These are phyloP conservation scores for Malachius bipustulatus DNA, from an alignment of 2,888 invertebrate species.

Conservation along the genomic window DNA sequence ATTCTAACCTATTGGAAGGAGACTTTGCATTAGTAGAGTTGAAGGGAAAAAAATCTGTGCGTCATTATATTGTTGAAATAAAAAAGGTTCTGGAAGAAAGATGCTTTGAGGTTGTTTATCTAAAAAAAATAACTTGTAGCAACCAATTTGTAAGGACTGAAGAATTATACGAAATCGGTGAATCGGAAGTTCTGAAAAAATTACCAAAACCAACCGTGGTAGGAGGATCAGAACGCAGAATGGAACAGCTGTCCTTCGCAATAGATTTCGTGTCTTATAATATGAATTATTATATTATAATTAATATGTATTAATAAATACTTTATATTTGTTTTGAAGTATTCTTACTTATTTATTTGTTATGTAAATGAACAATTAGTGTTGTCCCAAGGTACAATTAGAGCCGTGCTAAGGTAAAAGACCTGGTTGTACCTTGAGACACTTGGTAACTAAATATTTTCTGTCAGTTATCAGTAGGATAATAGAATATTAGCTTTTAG, in stretches of 20 bases:
- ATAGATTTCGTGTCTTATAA: conserved; percentile 32
- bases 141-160: background rate
- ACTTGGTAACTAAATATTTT: too few species aligned
- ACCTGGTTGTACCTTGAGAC: too few species aligned
- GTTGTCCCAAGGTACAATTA: too few species aligned
- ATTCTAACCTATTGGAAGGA: background rate
- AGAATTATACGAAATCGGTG: background rate
- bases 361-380: too few species aligned
- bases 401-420: too few species aligned
- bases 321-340: too few species aligned
- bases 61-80: background rate
- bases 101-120: too few species aligned
- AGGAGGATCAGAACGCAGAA: conserved; percentile 1
- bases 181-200: background rate
- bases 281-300: conserved; percentile 39
- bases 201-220: background rate
- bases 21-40: background rate
- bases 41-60: background rate
- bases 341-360: too few species aligned
- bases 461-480: too few species aligned
- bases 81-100: background rate
- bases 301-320: too few species aligned
- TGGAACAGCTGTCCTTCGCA: background rate
- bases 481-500: too few species aligned
- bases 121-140: background rate